Evolutionary conservation across 2,888 invertebrate genomes (phyloP).

Genomic region (Rambutsinella grinnellia): DNA sequence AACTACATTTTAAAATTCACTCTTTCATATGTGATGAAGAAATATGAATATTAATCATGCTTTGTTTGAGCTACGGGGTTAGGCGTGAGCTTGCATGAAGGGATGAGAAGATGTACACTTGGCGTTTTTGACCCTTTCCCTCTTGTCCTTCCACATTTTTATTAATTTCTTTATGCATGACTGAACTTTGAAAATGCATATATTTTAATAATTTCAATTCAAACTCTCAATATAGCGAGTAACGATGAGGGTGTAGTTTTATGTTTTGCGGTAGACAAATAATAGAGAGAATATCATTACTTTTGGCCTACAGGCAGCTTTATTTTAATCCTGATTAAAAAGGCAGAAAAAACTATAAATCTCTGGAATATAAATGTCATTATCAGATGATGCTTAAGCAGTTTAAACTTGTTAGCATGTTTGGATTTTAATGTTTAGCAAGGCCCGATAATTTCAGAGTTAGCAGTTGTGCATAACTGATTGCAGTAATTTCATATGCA

Average conservation of each 20-base stretch:
- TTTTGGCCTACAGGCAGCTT: not conserved
- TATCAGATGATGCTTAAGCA: slow-evolving; percentile 52
- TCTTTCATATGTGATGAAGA: no score
- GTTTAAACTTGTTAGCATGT: slow-evolving; percentile 24
- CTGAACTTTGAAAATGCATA: slow-evolving; percentile 37
- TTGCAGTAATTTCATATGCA: slow-evolving; percentile 47
- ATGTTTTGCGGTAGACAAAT: slow-evolving; percentile 13
- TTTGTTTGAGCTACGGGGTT: no score
- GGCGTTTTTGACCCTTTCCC: slow-evolving; percentile 18
- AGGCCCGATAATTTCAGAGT: no score
- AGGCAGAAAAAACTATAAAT: slow-evolving; percentile 65
- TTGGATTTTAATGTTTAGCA: not conserved
- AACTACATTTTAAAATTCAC: no score
- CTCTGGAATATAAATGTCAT: slow-evolving; percentile 60
- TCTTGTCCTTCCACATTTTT: not conserved
- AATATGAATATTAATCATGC: no score
- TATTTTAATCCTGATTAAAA: slow-evolving; percentile 60
- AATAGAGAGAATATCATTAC: not conserved
- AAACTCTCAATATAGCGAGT: slow-evolving; percentile 13
- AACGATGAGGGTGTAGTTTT: not conserved
- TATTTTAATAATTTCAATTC: slow-evolving; percentile 32
- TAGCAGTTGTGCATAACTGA: slow-evolving; percentile 38
- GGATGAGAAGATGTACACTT: slow-evolving; percentile 50
- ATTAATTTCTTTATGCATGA: slow-evolving; percentile 49
- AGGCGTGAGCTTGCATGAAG: slow-evolving; percentile 47